Percentiles rank a stretch among this genome's conserved stretches.
Evolutionary conservation across 2,797 vertebrate species (phyloP).

Genomic region (Liasis olivaceus): DNA sequence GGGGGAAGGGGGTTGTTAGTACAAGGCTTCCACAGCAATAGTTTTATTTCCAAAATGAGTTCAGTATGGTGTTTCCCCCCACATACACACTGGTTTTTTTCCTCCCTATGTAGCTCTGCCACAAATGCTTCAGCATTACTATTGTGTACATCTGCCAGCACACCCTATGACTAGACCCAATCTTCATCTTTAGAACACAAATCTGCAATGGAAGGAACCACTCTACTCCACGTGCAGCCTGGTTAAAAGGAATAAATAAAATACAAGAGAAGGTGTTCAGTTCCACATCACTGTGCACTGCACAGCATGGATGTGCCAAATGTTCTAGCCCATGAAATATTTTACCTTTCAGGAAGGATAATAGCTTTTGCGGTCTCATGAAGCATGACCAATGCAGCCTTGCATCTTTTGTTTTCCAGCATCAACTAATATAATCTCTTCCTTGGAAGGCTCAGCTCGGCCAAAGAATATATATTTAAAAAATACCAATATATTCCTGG

Average conservation of each 20-base stretch:
- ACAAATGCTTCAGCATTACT: background rate
- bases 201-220: background rate
- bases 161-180: rapidly evolving
- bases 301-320: constrained; percentile 15
- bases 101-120: background rate
- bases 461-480: background rate
- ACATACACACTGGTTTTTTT: background rate
- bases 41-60: background rate
- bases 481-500: background rate
- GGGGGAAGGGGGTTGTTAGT: background rate
- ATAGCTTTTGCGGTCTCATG: constrained; percentile 41
- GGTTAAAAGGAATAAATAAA: background rate
- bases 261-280: background rate
- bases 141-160: background rate
- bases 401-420: constrained; percentile 37
- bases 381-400: constrained; percentile 48
- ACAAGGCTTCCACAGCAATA: background rate
- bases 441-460: background rate
- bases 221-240: background rate
- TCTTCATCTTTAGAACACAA: background rate
- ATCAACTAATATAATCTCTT: constrained; percentile 27
- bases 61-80: background rate
- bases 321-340: constrained; percentile 40
- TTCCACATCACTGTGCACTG: constrained; percentile 13
- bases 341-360: constrained; percentile 46